phyloP scores from a whole-genome alignment of 2,888 invertebrate genomes.

The Drosophila recens region DNA sequence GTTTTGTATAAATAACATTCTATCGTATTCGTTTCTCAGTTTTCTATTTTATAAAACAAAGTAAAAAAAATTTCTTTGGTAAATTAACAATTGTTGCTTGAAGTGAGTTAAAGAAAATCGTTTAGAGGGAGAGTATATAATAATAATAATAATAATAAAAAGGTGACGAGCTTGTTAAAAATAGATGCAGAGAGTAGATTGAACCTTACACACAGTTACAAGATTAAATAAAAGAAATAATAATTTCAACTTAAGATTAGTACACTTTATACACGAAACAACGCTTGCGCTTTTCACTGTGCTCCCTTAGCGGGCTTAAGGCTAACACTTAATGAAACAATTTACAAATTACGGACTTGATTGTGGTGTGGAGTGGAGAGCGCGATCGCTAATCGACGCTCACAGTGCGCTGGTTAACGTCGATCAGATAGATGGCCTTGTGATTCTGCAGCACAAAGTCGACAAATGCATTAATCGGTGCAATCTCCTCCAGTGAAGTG shows the following conservation, averaged over 20 bases:
- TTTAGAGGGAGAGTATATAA: conserved; percentile 21
- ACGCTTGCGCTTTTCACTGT: conserved; percentile 56
- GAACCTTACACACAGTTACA: conserved; percentile 50
- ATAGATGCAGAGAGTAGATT: conserved; percentile 14
- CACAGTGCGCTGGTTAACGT: conserved; percentile 84
- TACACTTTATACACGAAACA: conserved; percentile 72
- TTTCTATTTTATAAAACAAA: conserved; percentile 47
- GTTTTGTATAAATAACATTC: conserved; percentile 53
- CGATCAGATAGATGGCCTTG: conserved; percentile 92
- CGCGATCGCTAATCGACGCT: conserved; percentile 63
- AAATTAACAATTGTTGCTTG: conserved; percentile 63
- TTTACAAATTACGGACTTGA: conserved; percentile 75
- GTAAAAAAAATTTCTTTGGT: conserved; percentile 69
- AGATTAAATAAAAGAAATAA: conserved; percentile 31
- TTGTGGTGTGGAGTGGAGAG: conserved; percentile 60
- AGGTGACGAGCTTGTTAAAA: conserved; percentile 31
- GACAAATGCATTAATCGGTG: conserved; percentile 96
- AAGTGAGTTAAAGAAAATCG: conserved; percentile 47
- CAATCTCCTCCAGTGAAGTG: conserved; percentile 94
- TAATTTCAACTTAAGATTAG: conserved; percentile 62
- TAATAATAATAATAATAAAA: conserved; percentile 2
- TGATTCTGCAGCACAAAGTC: conserved; percentile 95
- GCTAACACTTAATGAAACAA: conserved; percentile 79
- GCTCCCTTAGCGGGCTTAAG: conserved; percentile 59
- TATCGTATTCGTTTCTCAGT: conserved; percentile 36